A percentile compares a stretch with the other conserved stretches of the same genome.
Evolutionary conservation across 2,888 invertebrate genomes (phyloP).

Genomic region (Dryobota labecula): DNA sequence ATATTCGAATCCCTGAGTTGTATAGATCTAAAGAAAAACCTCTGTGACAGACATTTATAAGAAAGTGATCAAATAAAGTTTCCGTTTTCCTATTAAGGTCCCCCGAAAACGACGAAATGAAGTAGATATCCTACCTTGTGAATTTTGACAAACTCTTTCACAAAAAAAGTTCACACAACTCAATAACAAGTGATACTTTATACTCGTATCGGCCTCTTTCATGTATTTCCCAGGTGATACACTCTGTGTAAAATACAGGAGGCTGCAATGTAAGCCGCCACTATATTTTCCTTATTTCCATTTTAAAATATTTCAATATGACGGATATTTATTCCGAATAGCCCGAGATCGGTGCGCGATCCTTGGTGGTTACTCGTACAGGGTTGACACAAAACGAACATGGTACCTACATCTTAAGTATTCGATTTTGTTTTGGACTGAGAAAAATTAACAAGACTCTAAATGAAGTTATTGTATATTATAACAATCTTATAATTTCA

Average conservation of each 20-base stretch:
- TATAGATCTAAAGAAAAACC: background rate
- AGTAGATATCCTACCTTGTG: too few species aligned
- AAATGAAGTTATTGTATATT: too few species aligned
- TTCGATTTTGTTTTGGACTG: background rate
- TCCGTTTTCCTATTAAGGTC: background rate
- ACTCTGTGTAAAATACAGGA: constrained; percentile 38
- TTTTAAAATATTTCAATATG: constrained; percentile 64
- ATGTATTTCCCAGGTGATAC: constrained; percentile 29
- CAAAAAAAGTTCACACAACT: background rate
- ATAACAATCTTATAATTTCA: too few species aligned
- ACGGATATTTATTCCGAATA: constrained; percentile 62
- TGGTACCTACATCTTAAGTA: background rate
- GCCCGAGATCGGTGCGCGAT: constrained; percentile 33
- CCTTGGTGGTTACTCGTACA: constrained; percentile 23
- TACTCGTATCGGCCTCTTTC: constrained; percentile 9
- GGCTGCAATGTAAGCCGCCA: constrained; percentile 43
- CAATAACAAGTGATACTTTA: background rate
- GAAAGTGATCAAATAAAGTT: background rate
- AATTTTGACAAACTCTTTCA: background rate
- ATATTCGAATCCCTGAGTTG: too few species aligned
- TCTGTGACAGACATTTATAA: background rate
- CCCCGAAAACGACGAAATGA: background rate
- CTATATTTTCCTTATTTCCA: constrained; percentile 41
- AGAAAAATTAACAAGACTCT: too few species aligned
- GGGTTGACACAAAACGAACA: constrained; percentile 32